Base-by-base conservation (phyloP, 1,140 invertebrate genomes). In the Teleopsis dalmanni region DNA sequence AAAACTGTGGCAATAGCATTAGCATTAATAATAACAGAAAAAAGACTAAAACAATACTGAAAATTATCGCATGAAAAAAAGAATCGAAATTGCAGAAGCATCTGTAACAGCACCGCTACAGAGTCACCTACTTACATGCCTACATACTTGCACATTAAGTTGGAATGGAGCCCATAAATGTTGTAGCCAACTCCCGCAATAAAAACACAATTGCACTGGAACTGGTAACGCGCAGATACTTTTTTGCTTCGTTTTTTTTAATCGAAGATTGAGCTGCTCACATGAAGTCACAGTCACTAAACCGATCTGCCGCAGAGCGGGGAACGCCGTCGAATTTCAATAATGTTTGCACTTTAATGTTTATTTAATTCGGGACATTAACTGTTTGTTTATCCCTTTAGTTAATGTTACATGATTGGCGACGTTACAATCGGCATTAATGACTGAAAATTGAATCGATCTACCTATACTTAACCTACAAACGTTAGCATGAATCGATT, bases 281-380 rank as follows among this genome's bases (percentile, higher is more conserved):
- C n/a, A n/a, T n/a, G n/a, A n/a, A n/a, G n/a, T n/a, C n/a, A n/a
- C n/a, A n/a, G n/a, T n/a, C n/a, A n/a, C n/a, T n/a, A n/a, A n/a
- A n/a, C n/a, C n/a, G n/a, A n/a, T n/a, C n/a, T n/a, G n/a, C n/a
- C n/a, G n/a, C n/a, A n/a, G n/a, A n/a, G n/a, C n/a, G n/a, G n/a
- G n/a, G n/a, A n/a, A n/a, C n/a, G n/a, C n/a, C n/a, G n/a, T n/a
- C n/a, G n/a, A n/a, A n/a, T n/a, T n/a, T n/a, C n/a, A n/a, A n/a
- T n/a, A 14, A 19, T 36, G 16, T 36, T 36, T 18, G 14, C 41
- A 43, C 21, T 46, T 46, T 46, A 46, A 46, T 46, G 44, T 46
- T 46, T 46, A 46, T 46, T 46, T 46, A 46, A 46, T 46, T 36
- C 35, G 42, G 34, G 36, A 47, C 44, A 47, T 47, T 47, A 47